Percentiles rank a stretch among this genome's conserved stretches.
Evolutionary conservation across 2,113 vertebrate genomes (phyloP).

Genomic region (Balaeniceps rex): DNA sequence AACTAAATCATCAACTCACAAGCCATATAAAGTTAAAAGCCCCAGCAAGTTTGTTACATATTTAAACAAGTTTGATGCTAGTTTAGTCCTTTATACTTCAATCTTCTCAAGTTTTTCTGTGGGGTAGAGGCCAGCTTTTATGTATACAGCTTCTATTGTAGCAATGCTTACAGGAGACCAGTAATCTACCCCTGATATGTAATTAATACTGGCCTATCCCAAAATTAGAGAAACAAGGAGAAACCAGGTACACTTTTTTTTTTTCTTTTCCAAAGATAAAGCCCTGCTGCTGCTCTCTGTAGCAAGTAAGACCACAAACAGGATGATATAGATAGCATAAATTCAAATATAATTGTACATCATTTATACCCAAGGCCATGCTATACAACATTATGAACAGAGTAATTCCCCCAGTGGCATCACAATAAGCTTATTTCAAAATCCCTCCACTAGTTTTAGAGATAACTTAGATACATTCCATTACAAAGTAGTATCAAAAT

Average conservation of each 20-base stretch:
- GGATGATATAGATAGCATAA: not conserved
- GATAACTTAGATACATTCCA: conserved; percentile 31
- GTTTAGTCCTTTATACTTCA: not conserved
- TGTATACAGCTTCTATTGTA: too few relatives aligned
- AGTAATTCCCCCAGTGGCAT: conserved; percentile 17
- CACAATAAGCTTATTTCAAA: conserved; percentile 44
- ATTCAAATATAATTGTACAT: conserved; percentile 70
- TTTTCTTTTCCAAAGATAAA: not conserved
- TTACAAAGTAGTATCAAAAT: conserved; percentile 34
- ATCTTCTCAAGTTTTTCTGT: not conserved
- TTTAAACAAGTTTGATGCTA: not conserved
- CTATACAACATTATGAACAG: conserved; percentile 59
- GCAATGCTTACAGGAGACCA: not conserved
- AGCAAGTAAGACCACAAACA: conserved; percentile 48
- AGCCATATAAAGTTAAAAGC: fast-evolving
- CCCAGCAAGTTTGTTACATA: not conserved
- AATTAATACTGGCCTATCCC: not conserved
- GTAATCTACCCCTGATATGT: not conserved
- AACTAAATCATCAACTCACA: not conserved
- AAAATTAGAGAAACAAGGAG: not conserved
- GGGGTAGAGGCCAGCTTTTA: not conserved
- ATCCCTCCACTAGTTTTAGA: not conserved
- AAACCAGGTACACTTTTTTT: not conserved
- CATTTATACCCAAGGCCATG: conserved; percentile 8
- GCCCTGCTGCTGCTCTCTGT: not conserved